Percentiles rank a stretch among this genome's conserved stretches.
Conservation (phyloP, 2,113 vertebrate genomes). For the Sceloporus tristichus region DNA sequence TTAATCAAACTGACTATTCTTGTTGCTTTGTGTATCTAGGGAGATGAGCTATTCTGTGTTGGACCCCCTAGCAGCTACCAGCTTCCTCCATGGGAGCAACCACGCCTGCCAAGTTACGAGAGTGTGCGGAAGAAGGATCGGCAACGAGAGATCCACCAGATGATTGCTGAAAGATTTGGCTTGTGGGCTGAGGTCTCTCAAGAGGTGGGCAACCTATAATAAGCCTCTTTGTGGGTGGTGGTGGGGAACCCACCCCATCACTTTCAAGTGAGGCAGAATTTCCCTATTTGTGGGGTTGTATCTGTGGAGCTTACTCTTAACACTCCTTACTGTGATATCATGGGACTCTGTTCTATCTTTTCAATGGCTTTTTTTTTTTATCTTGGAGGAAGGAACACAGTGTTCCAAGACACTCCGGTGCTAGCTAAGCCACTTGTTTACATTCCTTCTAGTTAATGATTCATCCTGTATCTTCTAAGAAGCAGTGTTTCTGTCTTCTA, state of each 20-base stretch:
- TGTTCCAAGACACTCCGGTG: constrained; percentile 39
- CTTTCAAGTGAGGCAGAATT: neutral
- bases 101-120: constrained; percentile 82
- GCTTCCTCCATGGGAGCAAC: constrained; percentile 70
- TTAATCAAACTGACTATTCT: neutral
- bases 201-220: constrained; percentile 75
- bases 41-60: constrained; percentile 80
- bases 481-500: constrained; percentile 12
- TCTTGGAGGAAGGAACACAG: constrained; percentile 52
- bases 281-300: fast-evolving
- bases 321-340: neutral
- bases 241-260: fast-evolving
- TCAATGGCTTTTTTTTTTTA: constrained; percentile 37
- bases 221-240: neutral
- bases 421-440: constrained; percentile 18
- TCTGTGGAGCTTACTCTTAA: constrained; percentile 3
- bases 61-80: constrained; percentile 81
- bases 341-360: constrained; percentile 46
- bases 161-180: constrained; percentile 83
- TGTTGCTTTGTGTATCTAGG: constrained; percentile 56
- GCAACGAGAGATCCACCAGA: constrained; percentile 86
- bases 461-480: constrained; percentile 26
- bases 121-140: constrained; percentile 84
- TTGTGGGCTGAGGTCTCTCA: constrained; percentile 79
- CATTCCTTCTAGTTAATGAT: constrained; percentile 65